Evolutionary conservation across 2,888 invertebrate genomes (phyloP), one percentile per base, ranked within the genome.

Genomic region (Xestoiulus laeticollis): DNA sequence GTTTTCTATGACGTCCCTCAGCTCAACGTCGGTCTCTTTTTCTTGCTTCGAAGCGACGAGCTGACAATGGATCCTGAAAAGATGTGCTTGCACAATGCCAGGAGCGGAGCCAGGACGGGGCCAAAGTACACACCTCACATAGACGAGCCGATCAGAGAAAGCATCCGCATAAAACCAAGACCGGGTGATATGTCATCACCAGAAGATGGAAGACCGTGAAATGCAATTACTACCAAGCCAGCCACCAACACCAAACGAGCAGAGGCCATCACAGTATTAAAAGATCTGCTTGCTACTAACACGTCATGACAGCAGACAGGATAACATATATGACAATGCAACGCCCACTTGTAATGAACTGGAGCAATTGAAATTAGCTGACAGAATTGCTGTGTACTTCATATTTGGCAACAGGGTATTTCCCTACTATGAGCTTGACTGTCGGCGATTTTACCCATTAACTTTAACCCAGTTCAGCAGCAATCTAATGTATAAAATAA

Each of bases 1-100:
- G 95, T 96, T 38, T 95, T 97, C 93, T 96, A 96, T 92, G 96
- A 97, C 92, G 96, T 97, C 90, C 97, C 97, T 5, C 96, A 97
- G 93, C 93, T 97, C 90, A 97, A 97, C 92, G 92, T 97, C 88
- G 96, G 96, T 90, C 94, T 95, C 89, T 94, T 96, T 83, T 96
- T 96, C 92, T 95, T 96, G 86, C 93, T 95, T 89, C 92, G 92
- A 90, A 93, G 93, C 86, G 94, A 95, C 89, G 92, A 92, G 59
- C 85, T 82, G 30, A 30, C 48, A 92, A 91, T 91, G 48, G 95
- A 95, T 91, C 94, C 95, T 0, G 95, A 95, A 91, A 95, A 95
- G 92, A 93, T 95, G 91, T 93, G 94, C 8, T 92, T 95, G 59
- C 94, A 95, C 86, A 93, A 93, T 19, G 93, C 94, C 0, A 85